These are phyloP conservation scores for Caenorhabditis macrosperma DNA, from an alignment of 2,888 invertebrate genomes.

Conservation along the genomic window DNA sequence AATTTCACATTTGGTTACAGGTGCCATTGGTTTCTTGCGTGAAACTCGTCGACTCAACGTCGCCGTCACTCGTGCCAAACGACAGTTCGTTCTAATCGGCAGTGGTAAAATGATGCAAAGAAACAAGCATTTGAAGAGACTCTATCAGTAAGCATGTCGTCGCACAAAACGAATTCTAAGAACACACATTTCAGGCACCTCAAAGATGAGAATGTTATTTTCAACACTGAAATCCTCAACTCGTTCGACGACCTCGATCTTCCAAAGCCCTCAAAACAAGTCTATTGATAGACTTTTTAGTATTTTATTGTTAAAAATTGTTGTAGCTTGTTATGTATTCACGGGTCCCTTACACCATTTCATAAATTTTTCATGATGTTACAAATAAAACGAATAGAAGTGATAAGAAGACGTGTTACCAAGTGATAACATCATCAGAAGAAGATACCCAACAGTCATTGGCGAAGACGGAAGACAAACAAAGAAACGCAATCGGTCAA, in stretches of 20 bases:
- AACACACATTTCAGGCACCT: constrained; percentile 39
- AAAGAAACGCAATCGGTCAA: constrained; percentile 15
- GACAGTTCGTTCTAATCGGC: constrained; percentile 63
- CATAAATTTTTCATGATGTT: constrained; percentile 3
- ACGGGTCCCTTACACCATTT: neutral
- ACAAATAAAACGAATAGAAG: constrained; percentile 9
- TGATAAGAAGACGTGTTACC: constrained; percentile 5
- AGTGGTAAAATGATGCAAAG: constrained; percentile 46
- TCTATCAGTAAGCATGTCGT: constrained; percentile 15
- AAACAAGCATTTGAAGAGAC: constrained; percentile 15
- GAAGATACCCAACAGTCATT: constrained; percentile 13
- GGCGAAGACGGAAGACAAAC: constrained; percentile 28
- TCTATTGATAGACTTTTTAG: too few species aligned
- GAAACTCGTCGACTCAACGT: constrained; percentile 65
- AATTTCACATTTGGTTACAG: constrained; percentile 13
- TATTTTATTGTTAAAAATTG: neutral
- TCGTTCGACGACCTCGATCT: neutral
- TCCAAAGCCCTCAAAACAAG: neutral
- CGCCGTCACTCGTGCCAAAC: constrained; percentile 63
- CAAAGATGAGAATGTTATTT: neutral
- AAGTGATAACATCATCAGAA: constrained; percentile 16
- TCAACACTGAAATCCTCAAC: neutral
- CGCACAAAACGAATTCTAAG: too few species aligned
- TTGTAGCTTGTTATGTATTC: neutral
- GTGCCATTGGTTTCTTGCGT: constrained; percentile 55